A percentile compares a stretch with the other conserved stretches of the same genome.
These are phyloP conservation scores for Nerophis ophidion DNA, from an alignment of 2,113 vertebrate genomes.

Conservation along the genomic window DNA sequence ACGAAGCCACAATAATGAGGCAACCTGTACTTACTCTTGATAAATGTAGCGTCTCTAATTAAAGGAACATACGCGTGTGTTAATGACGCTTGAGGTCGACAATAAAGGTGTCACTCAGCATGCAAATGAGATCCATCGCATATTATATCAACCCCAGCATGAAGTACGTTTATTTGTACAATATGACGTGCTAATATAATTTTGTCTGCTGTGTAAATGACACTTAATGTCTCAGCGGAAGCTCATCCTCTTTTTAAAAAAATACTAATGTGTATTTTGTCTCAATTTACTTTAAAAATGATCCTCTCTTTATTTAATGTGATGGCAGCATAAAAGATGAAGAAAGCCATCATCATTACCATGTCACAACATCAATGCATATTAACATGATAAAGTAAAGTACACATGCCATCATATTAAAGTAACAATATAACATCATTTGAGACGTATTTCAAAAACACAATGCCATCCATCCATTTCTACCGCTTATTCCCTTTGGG, in stretches of 20 bases:
- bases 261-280: slow-evolving; percentile 40
- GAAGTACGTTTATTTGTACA: slow-evolving; percentile 46
- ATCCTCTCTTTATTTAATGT: slow-evolving; percentile 30
- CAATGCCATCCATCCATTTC: too few species aligned
- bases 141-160: slow-evolving; percentile 50
- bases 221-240: slow-evolving; percentile 23
- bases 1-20: too few species aligned
- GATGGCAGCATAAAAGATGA: slow-evolving; percentile 23
- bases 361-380: neutral
- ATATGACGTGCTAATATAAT: slow-evolving; percentile 20
- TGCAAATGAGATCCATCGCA: slow-evolving; percentile 40
- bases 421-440: too few species aligned
- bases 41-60: slow-evolving; percentile 6
- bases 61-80: slow-evolving; percentile 14
- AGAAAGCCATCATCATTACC: slow-evolving; percentile 10
- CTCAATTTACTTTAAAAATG: slow-evolving; percentile 37
- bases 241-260: slow-evolving; percentile 21
- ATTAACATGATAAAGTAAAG: too few species aligned
- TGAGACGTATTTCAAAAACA: too few species aligned
- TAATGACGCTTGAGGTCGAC: slow-evolving; percentile 42
- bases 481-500: too few species aligned
- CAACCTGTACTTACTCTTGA: too few species aligned
- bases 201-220: slow-evolving; percentile 27
- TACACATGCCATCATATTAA: too few species aligned
- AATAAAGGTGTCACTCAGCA: slow-evolving; percentile 39